Base-by-base conservation (phyloP, 1,140 invertebrate species). In the Sesamia nonagrioides region DNA sequence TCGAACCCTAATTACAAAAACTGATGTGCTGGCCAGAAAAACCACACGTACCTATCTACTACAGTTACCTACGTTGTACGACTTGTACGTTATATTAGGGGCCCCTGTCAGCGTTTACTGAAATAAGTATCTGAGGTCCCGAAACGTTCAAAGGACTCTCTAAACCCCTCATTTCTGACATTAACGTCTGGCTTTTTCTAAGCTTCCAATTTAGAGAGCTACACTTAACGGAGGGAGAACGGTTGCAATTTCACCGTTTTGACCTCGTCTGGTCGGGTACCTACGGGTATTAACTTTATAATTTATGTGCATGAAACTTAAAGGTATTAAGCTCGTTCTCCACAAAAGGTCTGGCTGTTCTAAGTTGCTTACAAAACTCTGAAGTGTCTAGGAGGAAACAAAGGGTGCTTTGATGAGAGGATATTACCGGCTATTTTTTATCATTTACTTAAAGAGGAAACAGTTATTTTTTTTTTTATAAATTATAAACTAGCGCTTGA, bases 171-270 rank as follows among this genome's bases (percentile, higher is more conserved):
- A 72, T 72, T 72, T 72, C 27, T 17, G 68, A 72, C 68, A 54
- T 72, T 72, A 72, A 35, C 45, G 45, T 54, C 68, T 72, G 68
- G 68, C 50, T 72, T 72, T 72, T 54, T 72, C 50, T 72, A 72
- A 68, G 63, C 68, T 72, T 54, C 33, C 33, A 72, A 72, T 72
- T 72, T 63, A 40, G 60, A 37, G 60, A 42, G 37, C 60, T 33
- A 42, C 60, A 40, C 60, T 63, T 63, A 63, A 42, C 37, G 7
- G n/a, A 8, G n/a, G 35, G 60, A 56, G 54, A 56, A 17, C 15
- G 60, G 33, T 63, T 63, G 60, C 37, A 63, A 63, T 63, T 37
- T 42, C 37, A 15, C 35, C n/a, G 8, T 42, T 63, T 40, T 42
- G 60, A 63, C 35, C 35, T 40, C 37, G 60, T 42, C 60, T 63